Base-by-base conservation (phyloP, 2,113 vertebrate genomes). In the Peromyscus maniculatus region DNA sequence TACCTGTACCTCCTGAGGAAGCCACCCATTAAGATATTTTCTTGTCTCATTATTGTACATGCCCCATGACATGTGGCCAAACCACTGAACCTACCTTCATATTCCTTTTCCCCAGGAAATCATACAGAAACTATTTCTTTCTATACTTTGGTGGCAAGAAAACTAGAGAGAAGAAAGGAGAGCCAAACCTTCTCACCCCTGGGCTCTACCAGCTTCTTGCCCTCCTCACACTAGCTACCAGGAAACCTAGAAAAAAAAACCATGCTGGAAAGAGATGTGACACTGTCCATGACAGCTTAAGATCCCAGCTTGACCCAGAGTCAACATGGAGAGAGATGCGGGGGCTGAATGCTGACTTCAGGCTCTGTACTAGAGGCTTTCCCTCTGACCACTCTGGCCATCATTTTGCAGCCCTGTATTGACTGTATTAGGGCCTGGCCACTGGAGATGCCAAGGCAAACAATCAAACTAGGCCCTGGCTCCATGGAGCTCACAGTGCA, bases 261-360 rank as follows among this genome's bases (percentile, higher is more conserved):
- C 69, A 87, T 36, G 39, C n/a, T 17, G 46, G 82, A 91, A 93
- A 93, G 93, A 97, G 87, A 93, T 46, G 84, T 69, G 74, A 87
- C 12, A 69, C 71, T 66, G 66, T 75, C 12, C 69, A 82, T 59
- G 82, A 93, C 28, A 95, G 72, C 28, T 59, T 0, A 3, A 64
- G 49, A 39, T 87, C 83, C 55, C 43, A n/a, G 49, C 64, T 49
- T 96, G 84, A 74, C 31, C 17, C 43, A 36, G 79, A 96, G 64
- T 52, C 57, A 46, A 3, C 0, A 57, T 0, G 17, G 49, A 77
- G 71, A 74, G 64, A 80, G 39, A 72, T 64, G 46, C 74, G 43
- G 43, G 79, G 26, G 46, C 46, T 79, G 62, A 55, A 49, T 33
- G 59, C 39, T 46, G 72, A 91, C 88, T 87, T 77, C 39, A 26